phyloP scores from a whole-genome alignment of 2,113 vertebrate species.

The Salminus brasiliensis region DNA sequence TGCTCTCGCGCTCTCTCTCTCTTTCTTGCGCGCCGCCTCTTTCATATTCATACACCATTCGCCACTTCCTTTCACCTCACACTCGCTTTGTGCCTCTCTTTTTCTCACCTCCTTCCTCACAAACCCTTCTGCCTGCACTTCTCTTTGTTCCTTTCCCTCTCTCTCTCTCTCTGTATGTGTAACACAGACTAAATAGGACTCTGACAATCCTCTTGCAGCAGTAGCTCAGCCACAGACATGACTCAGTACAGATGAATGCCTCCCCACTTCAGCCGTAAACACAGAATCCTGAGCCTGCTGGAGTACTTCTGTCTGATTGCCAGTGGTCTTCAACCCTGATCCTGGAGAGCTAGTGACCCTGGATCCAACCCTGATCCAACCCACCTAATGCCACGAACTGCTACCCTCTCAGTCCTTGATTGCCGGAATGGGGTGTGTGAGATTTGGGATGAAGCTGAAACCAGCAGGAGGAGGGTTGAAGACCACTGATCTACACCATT shows the following conservation, averaged over 20 bases:
- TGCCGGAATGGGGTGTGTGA: no score
- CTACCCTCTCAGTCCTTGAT: no score
- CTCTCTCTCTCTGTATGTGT: neutral
- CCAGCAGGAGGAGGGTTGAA: no score
- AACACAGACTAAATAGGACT: neutral
- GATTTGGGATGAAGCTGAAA: no score
- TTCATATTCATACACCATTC: conserved; percentile 45
- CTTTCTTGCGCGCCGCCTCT: conserved; percentile 45
- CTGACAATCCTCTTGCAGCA: conserved; percentile 6
- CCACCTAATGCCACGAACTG: no score
- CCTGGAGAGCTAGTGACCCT: neutral
- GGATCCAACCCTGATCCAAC: neutral
- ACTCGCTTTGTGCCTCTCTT: neutral
- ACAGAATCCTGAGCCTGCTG: neutral
- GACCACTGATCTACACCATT: no score
- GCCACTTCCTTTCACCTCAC: neutral
- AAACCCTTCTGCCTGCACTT: neutral
- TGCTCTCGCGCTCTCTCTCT: conserved; percentile 25
- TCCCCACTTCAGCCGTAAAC: neutral
- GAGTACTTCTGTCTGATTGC: neutral
- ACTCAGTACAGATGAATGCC: neutral
- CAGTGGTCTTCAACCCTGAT: neutral
- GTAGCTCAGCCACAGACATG: neutral
- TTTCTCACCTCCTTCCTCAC: neutral
- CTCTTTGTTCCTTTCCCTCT: neutral